These are phyloP conservation scores for Callionymus lyra DNA, from an alignment of 2,113 vertebrate genomes.

Conservation along the genomic window DNA sequence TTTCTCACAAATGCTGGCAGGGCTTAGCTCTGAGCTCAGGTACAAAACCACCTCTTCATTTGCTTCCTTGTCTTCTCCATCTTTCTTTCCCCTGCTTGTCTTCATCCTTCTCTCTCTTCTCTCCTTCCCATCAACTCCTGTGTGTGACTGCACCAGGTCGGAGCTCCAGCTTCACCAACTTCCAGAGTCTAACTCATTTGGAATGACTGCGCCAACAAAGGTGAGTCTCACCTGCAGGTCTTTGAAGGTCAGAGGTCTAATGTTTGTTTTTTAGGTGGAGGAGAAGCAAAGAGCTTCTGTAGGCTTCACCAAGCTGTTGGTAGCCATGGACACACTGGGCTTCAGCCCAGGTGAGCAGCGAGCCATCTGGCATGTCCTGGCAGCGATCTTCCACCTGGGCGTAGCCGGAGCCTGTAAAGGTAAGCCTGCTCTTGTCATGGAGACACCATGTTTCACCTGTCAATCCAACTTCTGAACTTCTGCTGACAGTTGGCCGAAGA, in stretches of 20 bases:
- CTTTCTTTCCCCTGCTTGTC: background rate
- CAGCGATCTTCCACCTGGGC: slow-evolving; percentile 87
- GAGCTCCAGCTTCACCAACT: slow-evolving; percentile 80
- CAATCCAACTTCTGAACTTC: too few species aligned
- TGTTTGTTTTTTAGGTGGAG: slow-evolving; percentile 68
- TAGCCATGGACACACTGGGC: slow-evolving; percentile 79
- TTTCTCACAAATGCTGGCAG: slow-evolving; percentile 85
- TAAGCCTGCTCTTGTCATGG: slow-evolving; percentile 34
- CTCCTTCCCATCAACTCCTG: background rate
- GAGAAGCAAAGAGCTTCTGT: slow-evolving; percentile 79
- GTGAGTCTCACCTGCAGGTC: slow-evolving; percentile 45
- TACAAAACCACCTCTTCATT: slow-evolving; percentile 3
- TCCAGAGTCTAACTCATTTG: slow-evolving; percentile 74
- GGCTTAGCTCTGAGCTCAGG: slow-evolving; percentile 79
- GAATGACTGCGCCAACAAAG: slow-evolving; percentile 73
- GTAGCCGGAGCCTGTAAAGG: slow-evolving; percentile 85
- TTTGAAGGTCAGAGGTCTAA: background rate
- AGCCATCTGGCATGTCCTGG: slow-evolving; percentile 82
- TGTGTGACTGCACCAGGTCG: slow-evolving; percentile 62
- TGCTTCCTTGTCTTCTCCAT: background rate
- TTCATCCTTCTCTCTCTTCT: background rate
- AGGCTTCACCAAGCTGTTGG: slow-evolving; percentile 74
- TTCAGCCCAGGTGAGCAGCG: slow-evolving; percentile 72
- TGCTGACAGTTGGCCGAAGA: slow-evolving; percentile 78
- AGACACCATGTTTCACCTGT: background rate